phyloP scores from a whole-genome alignment of 1,140 invertebrate genomes.

The Trichonephila clavipes region DNA sequence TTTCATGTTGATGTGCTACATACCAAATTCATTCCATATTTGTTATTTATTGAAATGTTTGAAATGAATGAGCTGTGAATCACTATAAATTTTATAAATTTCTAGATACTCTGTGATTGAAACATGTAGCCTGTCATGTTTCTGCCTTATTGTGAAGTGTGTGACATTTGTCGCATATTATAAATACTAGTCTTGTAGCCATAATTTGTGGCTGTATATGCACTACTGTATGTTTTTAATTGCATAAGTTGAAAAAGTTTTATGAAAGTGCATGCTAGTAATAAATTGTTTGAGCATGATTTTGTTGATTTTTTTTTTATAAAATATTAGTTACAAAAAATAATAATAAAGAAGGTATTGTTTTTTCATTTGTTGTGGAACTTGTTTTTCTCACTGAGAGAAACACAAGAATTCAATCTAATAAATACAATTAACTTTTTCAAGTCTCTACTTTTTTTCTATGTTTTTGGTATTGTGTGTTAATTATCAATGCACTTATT shows the following conservation, averaged over 20 bases:
- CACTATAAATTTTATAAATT: slow-evolving; percentile 63
- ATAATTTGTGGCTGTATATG: slow-evolving; percentile 38
- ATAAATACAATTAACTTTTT: no score
- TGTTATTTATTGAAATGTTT: slow-evolving; percentile 30
- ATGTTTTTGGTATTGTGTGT: no score
- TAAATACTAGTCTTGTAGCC: slow-evolving; percentile 52
- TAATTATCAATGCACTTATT: no score
- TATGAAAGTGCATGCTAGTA: slow-evolving; percentile 45
- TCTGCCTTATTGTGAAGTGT: slow-evolving; percentile 69
- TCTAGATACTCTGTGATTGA: slow-evolving; percentile 72
- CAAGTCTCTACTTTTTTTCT: no score
- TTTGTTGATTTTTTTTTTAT: slow-evolving; percentile 14
- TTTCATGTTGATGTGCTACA: slow-evolving; percentile 44
- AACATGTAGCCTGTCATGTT: slow-evolving; percentile 76
- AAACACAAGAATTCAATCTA: no score
- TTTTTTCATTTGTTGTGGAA: no score
- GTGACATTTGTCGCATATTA: slow-evolving; percentile 34
- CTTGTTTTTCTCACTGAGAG: no score
- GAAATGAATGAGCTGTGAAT: slow-evolving; percentile 53
- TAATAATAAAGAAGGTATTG: not conserved
- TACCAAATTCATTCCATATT: slow-evolving; percentile 60
- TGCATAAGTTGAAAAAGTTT: slow-evolving; percentile 36
- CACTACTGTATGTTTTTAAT: slow-evolving; percentile 63
- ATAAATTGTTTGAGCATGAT: slow-evolving; percentile 62
- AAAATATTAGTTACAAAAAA: not conserved